Conservation (phyloP, 2,888 invertebrate species). For the Bedellia somnulentella region DNA sequence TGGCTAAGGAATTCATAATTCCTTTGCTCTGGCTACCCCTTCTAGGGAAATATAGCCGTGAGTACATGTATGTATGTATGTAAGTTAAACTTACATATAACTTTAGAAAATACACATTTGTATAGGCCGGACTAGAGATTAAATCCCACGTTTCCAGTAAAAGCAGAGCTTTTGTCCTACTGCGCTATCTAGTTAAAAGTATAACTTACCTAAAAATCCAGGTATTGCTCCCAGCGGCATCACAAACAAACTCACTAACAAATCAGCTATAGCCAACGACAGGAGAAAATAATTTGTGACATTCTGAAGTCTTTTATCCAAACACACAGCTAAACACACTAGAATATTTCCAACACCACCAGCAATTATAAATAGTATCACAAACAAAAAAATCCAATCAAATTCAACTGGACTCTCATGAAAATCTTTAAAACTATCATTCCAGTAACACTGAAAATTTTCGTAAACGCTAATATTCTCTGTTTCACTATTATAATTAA, state of each 20-base stretch:
- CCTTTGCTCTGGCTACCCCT: too few relatives aligned
- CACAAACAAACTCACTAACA: slow-evolving; percentile 89
- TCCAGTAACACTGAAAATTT: slow-evolving; percentile 40
- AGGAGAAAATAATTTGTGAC: slow-evolving; percentile 95
- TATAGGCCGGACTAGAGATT: too few relatives aligned
- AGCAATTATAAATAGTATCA: slow-evolving; percentile 82
- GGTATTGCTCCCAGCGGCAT: slow-evolving; percentile 96
- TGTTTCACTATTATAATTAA: slow-evolving; percentile 19
- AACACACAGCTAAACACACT: slow-evolving; percentile 89
- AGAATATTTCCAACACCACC: slow-evolving; percentile 90
- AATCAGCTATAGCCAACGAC: slow-evolving; percentile 90
- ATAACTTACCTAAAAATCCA: slow-evolving; percentile 83
- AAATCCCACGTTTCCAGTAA: too few relatives aligned
- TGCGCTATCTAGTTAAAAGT: too few relatives aligned
- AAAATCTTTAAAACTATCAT: slow-evolving; percentile 18
- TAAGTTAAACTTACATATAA: too few relatives aligned
- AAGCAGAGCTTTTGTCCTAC: too few relatives aligned
- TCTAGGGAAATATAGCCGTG: too few relatives aligned
- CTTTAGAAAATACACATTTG: too few relatives aligned
- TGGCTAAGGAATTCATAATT: too few relatives aligned
- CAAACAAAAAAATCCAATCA: slow-evolving; percentile 84
- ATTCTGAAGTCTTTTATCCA: slow-evolving; percentile 89
- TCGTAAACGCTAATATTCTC: slow-evolving; percentile 18
- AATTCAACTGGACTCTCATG: slow-evolving; percentile 27
- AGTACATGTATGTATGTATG: too few relatives aligned